These are phyloP conservation scores for Harpalus rufipes DNA, from an alignment of 2,888 invertebrate species.

Conservation along the genomic window DNA sequence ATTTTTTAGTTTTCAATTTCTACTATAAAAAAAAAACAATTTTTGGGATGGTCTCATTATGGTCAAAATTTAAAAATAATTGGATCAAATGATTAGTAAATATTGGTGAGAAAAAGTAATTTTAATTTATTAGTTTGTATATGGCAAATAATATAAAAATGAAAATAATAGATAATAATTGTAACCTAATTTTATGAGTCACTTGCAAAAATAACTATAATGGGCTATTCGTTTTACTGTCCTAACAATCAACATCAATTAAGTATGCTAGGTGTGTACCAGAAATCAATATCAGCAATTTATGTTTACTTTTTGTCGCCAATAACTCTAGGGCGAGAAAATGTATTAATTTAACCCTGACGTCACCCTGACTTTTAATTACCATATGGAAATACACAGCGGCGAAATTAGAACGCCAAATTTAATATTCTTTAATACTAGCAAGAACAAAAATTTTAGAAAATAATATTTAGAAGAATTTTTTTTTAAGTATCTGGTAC, in stretches of 20 bases:
- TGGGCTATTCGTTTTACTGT: not conserved
- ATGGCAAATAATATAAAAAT: not conserved
- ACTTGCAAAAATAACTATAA: not conserved
- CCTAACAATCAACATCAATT: constrained; percentile 1
- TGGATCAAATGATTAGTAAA: too few relatives aligned
- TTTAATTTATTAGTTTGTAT: not conserved
- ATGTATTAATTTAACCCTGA: not conserved
- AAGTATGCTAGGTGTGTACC: not conserved
- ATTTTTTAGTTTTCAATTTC: too few relatives aligned
- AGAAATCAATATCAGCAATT: not conserved
- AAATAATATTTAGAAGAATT: too few relatives aligned
- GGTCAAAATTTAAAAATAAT: too few relatives aligned
- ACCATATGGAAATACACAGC: too few relatives aligned
- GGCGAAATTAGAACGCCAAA: too few relatives aligned
- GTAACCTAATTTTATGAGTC: not conserved
- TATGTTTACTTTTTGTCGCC: not conserved
- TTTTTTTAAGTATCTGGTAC: too few relatives aligned
- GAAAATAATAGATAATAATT: not conserved
- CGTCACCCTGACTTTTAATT: not conserved
- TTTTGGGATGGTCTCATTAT: too few relatives aligned
- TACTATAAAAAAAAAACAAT: too few relatives aligned
- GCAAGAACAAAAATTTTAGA: too few relatives aligned
- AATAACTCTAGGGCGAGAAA: not conserved
- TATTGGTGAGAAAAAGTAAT: not conserved
- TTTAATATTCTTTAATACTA: too few relatives aligned